Conservation (phyloP, 2,797 vertebrate genomes). For the Pogonophryne albipinna region DNA sequence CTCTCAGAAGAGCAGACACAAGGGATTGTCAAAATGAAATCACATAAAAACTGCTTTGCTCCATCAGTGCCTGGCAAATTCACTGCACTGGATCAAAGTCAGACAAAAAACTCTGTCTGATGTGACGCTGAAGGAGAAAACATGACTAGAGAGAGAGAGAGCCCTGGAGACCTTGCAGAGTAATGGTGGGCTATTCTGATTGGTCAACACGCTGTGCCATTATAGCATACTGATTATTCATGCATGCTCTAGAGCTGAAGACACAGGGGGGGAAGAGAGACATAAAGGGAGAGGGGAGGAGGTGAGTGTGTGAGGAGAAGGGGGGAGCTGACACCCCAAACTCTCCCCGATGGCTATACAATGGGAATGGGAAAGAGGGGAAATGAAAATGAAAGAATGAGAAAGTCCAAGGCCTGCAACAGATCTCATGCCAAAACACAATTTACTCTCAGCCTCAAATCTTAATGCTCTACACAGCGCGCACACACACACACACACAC, state of each 20-base stretch:
- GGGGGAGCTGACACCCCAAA: constrained; percentile 63
- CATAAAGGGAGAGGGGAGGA: constrained; percentile 39
- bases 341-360: constrained; percentile 66
- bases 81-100: constrained; percentile 64
- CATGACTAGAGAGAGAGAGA: constrained; percentile 7
- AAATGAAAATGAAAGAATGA: constrained; percentile 1
- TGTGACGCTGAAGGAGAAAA: constrained; percentile 36
- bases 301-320: constrained; percentile 15
- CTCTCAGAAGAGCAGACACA: constrained; percentile 35
- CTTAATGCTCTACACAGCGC: constrained; percentile 15
- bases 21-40: constrained; percentile 56
- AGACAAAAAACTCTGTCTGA: constrained; percentile 43
- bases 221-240: constrained; percentile 70
- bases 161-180: constrained; percentile 39
- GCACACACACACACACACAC: constrained; percentile 20
- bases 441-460: constrained; percentile 25
- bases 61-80: constrained; percentile 55
- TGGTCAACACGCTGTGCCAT: constrained; percentile 58
- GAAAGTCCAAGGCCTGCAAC: constrained; percentile 23
- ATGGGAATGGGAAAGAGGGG: constrained; percentile 56
- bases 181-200: constrained; percentile 43
- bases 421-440: constrained; percentile 40
- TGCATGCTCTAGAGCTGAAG: constrained; percentile 68
- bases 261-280: constrained; percentile 67
- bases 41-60: constrained; percentile 54